A percentile compares a stretch with the other conserved stretches of the same genome.
phyloP scores from a whole-genome alignment of 2,113 vertebrate genomes.

The Emydura subglobosa region DNA sequence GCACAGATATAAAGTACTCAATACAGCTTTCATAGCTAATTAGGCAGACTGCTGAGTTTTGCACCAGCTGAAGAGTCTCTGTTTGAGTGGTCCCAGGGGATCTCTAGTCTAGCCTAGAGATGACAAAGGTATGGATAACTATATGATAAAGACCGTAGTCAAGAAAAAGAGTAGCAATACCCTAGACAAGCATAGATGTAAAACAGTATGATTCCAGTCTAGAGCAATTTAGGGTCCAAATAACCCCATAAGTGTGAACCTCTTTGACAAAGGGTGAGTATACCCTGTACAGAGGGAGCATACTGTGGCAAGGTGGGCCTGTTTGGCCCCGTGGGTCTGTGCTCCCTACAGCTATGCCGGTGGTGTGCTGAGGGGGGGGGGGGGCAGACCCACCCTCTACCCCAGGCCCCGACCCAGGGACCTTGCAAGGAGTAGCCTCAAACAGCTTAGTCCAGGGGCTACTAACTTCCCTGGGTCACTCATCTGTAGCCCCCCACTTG shows the following conservation, averaged over 20 bases:
- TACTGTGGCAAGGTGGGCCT: no score
- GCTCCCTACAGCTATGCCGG: no score
- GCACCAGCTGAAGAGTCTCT: background rate
- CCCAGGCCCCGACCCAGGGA: no score
- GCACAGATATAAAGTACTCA: background rate
- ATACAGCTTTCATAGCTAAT: background rate
- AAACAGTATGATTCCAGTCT: background rate
- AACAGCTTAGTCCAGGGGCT: no score
- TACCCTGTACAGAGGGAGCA: background rate
- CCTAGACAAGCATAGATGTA: background rate
- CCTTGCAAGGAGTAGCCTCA: no score
- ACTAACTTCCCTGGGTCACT: no score
- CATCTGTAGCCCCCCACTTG: no score
- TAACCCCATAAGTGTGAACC: background rate
- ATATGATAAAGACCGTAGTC: background rate
- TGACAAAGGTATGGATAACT: background rate
- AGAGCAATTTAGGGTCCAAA: background rate
- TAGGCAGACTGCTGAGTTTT: background rate
- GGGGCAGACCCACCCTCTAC: no score
- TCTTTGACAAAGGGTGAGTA: background rate
- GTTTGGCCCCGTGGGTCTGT: no score
- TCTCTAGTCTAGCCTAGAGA: background rate
- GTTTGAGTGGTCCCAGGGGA: no score
- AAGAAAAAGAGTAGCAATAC: background rate
- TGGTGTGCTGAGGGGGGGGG: no score